Base-by-base conservation (phyloP, 1,140 invertebrate genomes). In the Theocolax elegans region DNA sequence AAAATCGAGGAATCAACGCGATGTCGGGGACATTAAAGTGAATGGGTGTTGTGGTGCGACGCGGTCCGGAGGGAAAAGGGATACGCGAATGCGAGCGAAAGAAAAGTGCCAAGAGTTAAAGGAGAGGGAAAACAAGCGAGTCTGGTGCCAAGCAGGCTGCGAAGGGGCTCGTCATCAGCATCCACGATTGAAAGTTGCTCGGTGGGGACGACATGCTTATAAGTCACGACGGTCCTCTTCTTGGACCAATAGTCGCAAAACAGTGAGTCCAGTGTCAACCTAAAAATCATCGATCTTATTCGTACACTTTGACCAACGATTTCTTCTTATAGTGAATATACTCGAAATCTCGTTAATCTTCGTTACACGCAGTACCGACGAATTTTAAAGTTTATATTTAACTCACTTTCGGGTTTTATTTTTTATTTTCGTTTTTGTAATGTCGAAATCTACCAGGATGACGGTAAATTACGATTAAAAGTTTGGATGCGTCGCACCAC, bases 181-280 rank as follows among this genome's bases (percentile, higher is more conserved):
- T 79, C 74, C 63, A 76, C 71, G 70, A 79, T 80, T 77, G 73
- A 77, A 74, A 70, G 73, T 67, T 78, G 71, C 74, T 71, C 76
- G 77, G 83, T 84, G 83, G 83, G 83, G 82, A 76, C 75, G 51
- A 72, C 72, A 76, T 78, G 84, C 77, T 84, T 86, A 86, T 86
- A 85, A 86, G 83, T 82, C 78, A 81, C 78, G 70, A 73, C 78
- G 72, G 74, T 75, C 76, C 74, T 75, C 73, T 75, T 76, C 71
- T 75, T 79, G 74, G 75, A 76, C 80, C 80, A 83, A 86, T 85
- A 84, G 81, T 85, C 79, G 79, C 78, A 77, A 85, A 85, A 84
- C 80, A 77, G 75, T 81, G 79, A 81, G 78, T 54, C 69, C 67
- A 63, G 56, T 63, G 67, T 42, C 51, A 54, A 58, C 23, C 25